Evolutionary conservation across 2,888 invertebrate genomes (phyloP).

Genomic region (Epirrhoe tristata): DNA sequence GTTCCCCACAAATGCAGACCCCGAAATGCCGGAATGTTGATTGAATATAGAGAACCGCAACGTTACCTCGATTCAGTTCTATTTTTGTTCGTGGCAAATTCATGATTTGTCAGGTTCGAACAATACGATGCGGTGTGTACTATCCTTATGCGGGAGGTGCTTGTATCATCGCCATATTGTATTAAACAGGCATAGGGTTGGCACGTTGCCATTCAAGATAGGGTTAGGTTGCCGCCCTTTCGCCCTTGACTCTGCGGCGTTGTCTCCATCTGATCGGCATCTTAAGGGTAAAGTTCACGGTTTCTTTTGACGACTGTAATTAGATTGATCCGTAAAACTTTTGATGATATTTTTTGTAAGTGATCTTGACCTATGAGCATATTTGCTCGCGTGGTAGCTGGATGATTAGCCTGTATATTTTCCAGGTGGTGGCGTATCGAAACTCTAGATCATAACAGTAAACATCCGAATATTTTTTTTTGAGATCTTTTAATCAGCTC

Average conservation of each 20-base stretch:
- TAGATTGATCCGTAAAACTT: slow-evolving; percentile 30
- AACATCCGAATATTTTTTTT: too few species aligned
- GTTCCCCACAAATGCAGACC: not conserved
- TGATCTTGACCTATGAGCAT: slow-evolving; percentile 8
- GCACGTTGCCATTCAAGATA: slow-evolving; percentile 39
- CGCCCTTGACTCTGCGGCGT: slow-evolving; percentile 37
- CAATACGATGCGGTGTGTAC: not conserved
- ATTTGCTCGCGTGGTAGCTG: too few species aligned
- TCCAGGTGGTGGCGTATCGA: too few species aligned
- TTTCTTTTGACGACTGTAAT: slow-evolving; percentile 24
- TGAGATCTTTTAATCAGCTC: too few species aligned
- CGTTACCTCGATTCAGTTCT: not conserved
- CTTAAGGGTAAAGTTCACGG: slow-evolving; percentile 30
- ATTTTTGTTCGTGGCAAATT: not conserved
- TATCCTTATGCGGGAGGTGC: not conserved
- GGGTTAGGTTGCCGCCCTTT: slow-evolving; percentile 43
- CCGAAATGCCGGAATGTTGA: not conserved
- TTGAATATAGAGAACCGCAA: not conserved
- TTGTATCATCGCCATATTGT: slow-evolving; percentile 23
- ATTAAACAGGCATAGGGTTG: slow-evolving; percentile 35
- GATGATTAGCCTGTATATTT: too few species aligned
- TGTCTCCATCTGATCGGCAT: slow-evolving; percentile 32
- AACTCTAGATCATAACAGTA: too few species aligned
- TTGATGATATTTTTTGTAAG: slow-evolving; percentile 28
- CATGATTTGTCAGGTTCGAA: not conserved